phyloP scores from a whole-genome alignment of 2,797 vertebrate genomes.

The Micromesistius poutassou region DNA sequence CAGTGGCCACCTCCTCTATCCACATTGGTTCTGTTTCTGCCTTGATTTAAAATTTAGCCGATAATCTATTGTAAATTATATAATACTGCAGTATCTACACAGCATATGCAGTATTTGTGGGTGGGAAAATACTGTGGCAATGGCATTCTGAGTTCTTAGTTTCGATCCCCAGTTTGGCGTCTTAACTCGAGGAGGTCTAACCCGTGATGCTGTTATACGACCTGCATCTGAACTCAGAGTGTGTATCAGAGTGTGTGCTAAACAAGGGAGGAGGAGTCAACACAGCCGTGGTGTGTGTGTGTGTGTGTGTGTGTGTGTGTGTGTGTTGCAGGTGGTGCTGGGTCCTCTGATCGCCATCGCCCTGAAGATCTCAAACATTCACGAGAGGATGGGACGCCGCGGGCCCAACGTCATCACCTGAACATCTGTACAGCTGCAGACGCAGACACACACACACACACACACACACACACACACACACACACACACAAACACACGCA shows the following conservation, averaged over 20 bases:
- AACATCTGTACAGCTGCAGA: conserved; percentile 61
- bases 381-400: conserved; percentile 90
- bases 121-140: too few relatives aligned
- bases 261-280: background rate
- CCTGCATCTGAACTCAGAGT: conserved; percentile 10
- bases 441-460: conserved; percentile 10
- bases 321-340: conserved; percentile 82
- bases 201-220: background rate
- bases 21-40: background rate
- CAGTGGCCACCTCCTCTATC: background rate
- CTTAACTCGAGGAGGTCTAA: background rate
- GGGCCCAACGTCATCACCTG: conserved; percentile 97
- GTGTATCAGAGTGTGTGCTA: conserved; percentile 2
- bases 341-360: conserved; percentile 97
- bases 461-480: conserved; percentile 18
- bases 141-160: too few relatives aligned
- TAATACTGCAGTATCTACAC: too few relatives aligned
- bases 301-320: conserved; percentile 17
- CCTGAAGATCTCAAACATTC: conserved; percentile 95
- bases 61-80: too few relatives aligned
- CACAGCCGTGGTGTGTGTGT: conserved; percentile 9
- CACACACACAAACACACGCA: conserved; percentile 21
- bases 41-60: background rate
- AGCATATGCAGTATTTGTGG: too few relatives aligned
- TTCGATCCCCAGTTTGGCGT: too few relatives aligned